Conservation (phyloP, 2,797 vertebrate species). For the Rhinoraja longicauda region DNA sequence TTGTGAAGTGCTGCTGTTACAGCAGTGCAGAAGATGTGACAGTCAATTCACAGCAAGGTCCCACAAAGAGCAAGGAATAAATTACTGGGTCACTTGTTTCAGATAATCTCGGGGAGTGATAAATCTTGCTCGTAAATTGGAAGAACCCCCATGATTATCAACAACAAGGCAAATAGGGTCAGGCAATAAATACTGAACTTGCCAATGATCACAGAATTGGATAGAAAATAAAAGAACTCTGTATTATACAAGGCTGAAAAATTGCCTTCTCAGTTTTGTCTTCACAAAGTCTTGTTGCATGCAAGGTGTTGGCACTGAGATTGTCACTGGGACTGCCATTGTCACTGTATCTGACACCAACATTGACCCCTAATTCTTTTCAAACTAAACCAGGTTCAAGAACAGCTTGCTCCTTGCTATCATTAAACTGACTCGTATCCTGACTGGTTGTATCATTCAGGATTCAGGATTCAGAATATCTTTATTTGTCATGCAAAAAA, state of each 20-base stretch:
- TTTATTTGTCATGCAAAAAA: too few relatives aligned
- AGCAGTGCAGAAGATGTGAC: not conserved
- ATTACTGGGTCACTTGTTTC: not conserved
- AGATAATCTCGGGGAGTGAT: not conserved
- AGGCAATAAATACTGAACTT: not conserved
- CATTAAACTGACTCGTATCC: too few relatives aligned
- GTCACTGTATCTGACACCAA: too few relatives aligned
- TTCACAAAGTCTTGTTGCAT: not conserved
- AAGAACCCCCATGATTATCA: not conserved
- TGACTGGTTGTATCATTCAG: too few relatives aligned
- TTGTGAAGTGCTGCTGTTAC: not conserved
- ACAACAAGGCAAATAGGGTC: not conserved
- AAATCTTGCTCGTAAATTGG: not conserved
- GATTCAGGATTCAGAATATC: too few relatives aligned
- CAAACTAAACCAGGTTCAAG: too few relatives aligned
- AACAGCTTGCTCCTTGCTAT: too few relatives aligned
- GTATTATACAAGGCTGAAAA: not conserved
- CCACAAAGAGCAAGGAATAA: not conserved
- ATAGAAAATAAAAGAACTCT: not conserved
- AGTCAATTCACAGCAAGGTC: not conserved
- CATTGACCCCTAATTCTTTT: not conserved
- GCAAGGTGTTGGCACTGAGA: not conserved
- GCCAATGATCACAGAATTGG: not conserved
- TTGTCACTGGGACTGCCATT: too few relatives aligned
- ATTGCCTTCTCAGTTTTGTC: not conserved